Percentiles rank a stretch among this genome's conserved stretches.
These are phyloP conservation scores for Tricholauxania praeusta DNA, from an alignment of 2,888 invertebrate species.

Conservation along the genomic window DNA sequence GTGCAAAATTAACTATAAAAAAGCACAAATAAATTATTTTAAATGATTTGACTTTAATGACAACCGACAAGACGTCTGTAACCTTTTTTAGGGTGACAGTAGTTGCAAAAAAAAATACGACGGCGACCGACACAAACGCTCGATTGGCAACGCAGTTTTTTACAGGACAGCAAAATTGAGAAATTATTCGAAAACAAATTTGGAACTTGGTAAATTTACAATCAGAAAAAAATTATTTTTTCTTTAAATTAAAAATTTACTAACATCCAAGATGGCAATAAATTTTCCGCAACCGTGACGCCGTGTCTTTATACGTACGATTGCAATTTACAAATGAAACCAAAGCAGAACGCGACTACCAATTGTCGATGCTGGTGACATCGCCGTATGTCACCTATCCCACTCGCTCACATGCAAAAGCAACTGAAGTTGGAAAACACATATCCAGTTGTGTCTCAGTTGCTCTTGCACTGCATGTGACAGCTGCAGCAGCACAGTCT, in stretches of 20 bases:
- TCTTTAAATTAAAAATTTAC: no score
- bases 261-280: no score
- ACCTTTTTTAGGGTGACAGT: neutral
- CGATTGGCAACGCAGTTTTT: no score
- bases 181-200: no score
- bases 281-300: neutral
- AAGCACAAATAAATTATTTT: neutral
- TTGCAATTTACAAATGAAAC: slow-evolving; percentile 27
- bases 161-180: no score
- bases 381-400: neutral
- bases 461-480: neutral
- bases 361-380: neutral
- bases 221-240: no score
- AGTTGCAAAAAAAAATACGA: no score
- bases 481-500: neutral
- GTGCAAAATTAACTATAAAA: neutral
- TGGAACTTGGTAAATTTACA: no score
- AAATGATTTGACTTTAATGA: neutral
- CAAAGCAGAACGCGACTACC: neutral
- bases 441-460: slow-evolving; percentile 18
- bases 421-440: neutral
- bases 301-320: neutral
- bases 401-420: neutral
- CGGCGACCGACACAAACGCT: no score
- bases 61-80: slow-evolving; percentile 8